Percentiles rank a stretch among this genome's conserved stretches.
Evolutionary conservation across 2,797 vertebrate genomes (phyloP).

Genomic region (Bradypodion pumilum): DNA sequence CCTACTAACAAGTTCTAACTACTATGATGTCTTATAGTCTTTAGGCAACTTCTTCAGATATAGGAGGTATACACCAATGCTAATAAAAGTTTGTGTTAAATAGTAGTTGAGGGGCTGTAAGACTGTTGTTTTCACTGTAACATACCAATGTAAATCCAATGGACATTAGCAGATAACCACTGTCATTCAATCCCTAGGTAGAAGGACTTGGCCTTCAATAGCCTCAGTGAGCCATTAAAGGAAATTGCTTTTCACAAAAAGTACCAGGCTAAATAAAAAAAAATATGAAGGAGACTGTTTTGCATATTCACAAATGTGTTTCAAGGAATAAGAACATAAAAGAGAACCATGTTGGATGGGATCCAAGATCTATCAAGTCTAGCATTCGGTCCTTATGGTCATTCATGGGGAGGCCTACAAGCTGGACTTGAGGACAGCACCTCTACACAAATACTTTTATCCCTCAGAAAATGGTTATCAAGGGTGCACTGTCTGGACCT

Average conservation of each 20-base stretch:
- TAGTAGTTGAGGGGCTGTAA: no score
- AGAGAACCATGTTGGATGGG: no score
- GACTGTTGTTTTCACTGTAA: no score
- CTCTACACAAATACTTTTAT: neutral
- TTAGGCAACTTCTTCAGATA: no score
- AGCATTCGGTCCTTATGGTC: neutral
- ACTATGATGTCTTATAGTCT: no score
- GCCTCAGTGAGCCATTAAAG: neutral
- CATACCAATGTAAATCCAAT: no score
- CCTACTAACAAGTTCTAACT: no score
- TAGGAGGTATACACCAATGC: no score
- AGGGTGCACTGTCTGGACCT: neutral
- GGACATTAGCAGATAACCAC: no score
- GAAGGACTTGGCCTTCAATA: neutral
- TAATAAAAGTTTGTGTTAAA: no score
- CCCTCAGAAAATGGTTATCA: neutral
- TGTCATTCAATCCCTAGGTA: neutral
- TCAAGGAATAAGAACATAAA: neutral
- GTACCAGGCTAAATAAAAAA: neutral
- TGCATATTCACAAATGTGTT: neutral
- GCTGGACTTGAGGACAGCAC: neutral
- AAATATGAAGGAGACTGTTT: neutral
- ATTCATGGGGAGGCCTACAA: neutral
- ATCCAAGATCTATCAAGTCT: no score
- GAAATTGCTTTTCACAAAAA: neutral